phyloP scores from a whole-genome alignment of 64 coral and sea anemone genomes.

The Exaiptasia diaphana region DNA sequence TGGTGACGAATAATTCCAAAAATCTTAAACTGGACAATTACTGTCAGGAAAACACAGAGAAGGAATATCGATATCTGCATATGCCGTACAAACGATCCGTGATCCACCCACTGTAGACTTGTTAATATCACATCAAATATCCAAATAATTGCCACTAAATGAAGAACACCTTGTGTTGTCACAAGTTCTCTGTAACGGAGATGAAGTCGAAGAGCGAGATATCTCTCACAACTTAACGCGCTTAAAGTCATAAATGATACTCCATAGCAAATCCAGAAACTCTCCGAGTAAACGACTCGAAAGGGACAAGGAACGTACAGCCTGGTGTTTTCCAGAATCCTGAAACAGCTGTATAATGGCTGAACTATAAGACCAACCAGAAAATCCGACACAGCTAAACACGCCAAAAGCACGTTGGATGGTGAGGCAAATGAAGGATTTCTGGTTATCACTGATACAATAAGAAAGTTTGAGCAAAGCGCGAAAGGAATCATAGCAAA shows the following conservation, averaged over 20 bases:
- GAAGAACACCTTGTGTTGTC: conserved; percentile 31
- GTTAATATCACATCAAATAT: conserved; percentile 48
- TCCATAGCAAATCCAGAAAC: conserved; percentile 66
- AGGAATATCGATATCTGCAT: conserved; percentile 43
- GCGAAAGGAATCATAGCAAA: conserved; percentile 41
- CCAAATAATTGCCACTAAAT: conserved; percentile 49
- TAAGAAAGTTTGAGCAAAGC: conserved; percentile 28
- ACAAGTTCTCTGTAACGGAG: conserved; percentile 63
- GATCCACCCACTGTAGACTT: conserved; percentile 48
- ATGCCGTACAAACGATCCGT: conserved; percentile 14
- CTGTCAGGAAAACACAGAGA: conserved; percentile 22
- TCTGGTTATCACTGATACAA: conserved; percentile 31
- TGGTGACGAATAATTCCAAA: conserved; percentile 23
- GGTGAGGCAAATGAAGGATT: conserved; percentile 42
- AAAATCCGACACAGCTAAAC: conserved; percentile 66
- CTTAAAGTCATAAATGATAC: conserved; percentile 77
- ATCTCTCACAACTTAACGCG: conserved; percentile 73
- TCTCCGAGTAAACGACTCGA: conserved; percentile 46
- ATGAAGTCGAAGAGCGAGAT: conserved; percentile 58
- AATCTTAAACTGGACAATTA: conserved; percentile 24
- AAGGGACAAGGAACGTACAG: conserved; percentile 41
- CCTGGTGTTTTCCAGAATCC: conserved; percentile 20
- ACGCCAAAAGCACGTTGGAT: conserved; percentile 44
- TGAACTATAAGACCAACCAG: conserved; percentile 51
- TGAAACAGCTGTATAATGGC: conserved; percentile 31